phyloP scores from a whole-genome alignment of 2,113 vertebrate genomes.

The Vidua chalybeata region DNA sequence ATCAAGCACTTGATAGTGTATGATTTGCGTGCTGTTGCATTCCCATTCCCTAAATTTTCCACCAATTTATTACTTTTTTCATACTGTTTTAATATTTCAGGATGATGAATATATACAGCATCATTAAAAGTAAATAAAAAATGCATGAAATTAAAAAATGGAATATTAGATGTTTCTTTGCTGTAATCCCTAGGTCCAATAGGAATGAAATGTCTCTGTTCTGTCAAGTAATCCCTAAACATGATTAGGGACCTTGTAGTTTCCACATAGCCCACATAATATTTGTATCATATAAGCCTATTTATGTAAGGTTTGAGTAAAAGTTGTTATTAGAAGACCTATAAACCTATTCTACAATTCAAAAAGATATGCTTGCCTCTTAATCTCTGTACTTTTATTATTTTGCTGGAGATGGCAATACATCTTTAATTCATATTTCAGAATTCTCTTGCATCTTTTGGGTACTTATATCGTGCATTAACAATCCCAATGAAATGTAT shows the following conservation, averaged over 20 bases:
- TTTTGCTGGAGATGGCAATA: slow-evolving; percentile 65
- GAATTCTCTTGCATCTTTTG: slow-evolving; percentile 58
- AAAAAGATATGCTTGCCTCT: slow-evolving; percentile 71
- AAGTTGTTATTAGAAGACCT: slow-evolving; percentile 82
- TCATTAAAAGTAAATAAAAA: slow-evolving; percentile 89
- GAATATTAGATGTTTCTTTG: slow-evolving; percentile 86
- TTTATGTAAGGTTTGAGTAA: slow-evolving; percentile 83
- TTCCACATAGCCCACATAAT: slow-evolving; percentile 77
- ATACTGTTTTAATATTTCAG: slow-evolving; percentile 88
- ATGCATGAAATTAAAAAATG: slow-evolving; percentile 87
- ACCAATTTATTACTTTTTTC: slow-evolving; percentile 89
- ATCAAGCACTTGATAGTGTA: slow-evolving; percentile 90
- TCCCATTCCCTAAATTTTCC: slow-evolving; percentile 83
- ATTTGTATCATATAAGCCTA: slow-evolving; percentile 85
- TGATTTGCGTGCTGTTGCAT: slow-evolving; percentile 88
- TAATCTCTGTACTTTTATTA: slow-evolving; percentile 76
- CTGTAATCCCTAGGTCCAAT: slow-evolving; percentile 80
- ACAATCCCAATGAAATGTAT: slow-evolving; percentile 43
- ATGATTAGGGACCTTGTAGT: slow-evolving; percentile 87
- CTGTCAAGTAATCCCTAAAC: slow-evolving; percentile 85
- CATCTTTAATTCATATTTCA: slow-evolving; percentile 74
- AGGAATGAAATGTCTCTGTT: slow-evolving; percentile 82
- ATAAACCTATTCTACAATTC: slow-evolving; percentile 82
- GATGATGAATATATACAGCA: slow-evolving; percentile 89
- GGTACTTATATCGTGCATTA: slow-evolving; percentile 11